Evolutionary conservation across 2,888 invertebrate species (phyloP).

Genomic region (Nomada flava): DNA sequence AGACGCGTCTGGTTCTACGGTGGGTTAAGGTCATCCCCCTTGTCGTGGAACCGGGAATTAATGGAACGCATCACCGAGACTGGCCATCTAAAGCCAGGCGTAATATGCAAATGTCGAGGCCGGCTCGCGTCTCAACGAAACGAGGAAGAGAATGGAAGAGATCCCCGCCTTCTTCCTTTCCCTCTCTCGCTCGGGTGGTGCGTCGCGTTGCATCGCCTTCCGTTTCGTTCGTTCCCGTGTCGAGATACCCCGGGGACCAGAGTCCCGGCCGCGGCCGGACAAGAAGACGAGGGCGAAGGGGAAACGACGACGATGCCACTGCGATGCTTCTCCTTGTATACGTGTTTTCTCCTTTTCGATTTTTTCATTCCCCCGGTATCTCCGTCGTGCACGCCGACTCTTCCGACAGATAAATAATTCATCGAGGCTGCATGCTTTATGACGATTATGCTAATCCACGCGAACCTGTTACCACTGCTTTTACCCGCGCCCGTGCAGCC

Average conservation of each 20-base stretch:
- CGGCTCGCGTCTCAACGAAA: conserved; percentile 76
- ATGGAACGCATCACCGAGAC: conserved; percentile 80
- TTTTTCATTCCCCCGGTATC: conserved; percentile 39
- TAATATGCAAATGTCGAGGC: conserved; percentile 81
- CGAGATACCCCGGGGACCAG: conserved; percentile 20
- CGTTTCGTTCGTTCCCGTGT: conserved; percentile 45
- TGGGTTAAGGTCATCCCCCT: conserved; percentile 78
- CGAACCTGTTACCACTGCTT: conserved; percentile 82
- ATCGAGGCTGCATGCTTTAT: conserved; percentile 83
- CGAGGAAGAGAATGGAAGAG: conserved; percentile 72
- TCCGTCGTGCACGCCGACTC: conserved; percentile 58
- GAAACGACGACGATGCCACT: conserved; percentile 39
- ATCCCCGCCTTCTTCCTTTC: conserved; percentile 65
- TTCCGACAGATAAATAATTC: conserved; percentile 83
- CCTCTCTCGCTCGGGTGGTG: conserved; percentile 44
- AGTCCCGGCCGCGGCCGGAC: conserved; percentile 2
- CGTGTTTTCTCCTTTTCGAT: conserved; percentile 47
- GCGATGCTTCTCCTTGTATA: conserved; percentile 56
- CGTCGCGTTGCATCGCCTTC: conserved; percentile 26
- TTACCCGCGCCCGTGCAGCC: conserved; percentile 58
- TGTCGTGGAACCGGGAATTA: conserved; percentile 78
- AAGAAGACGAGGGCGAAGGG: conserved; percentile 11
- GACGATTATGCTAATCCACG: conserved; percentile 83
- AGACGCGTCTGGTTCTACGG: conserved; percentile 62
- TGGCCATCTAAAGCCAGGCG: conserved; percentile 77